These are phyloP conservation scores for Lepidotrigona ventralis DNA, from an alignment of 1,140 invertebrate genomes.

Conservation along the genomic window DNA sequence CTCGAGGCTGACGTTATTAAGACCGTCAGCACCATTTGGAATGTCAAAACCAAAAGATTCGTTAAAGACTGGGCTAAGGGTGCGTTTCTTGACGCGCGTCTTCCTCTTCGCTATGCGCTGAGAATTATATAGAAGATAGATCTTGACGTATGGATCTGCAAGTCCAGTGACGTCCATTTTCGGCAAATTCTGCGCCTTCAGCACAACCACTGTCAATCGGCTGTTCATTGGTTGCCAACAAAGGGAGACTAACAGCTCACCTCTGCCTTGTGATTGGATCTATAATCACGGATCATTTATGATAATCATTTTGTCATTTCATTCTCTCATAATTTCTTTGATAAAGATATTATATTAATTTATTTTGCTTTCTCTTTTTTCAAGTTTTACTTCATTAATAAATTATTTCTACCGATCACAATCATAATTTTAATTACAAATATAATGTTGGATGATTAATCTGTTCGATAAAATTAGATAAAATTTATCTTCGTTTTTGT, in stretches of 20 bases:
- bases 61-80: conserved; percentile 98
- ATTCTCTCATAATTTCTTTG: neutral
- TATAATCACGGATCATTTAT: conserved; percentile 71
- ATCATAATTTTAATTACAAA: neutral
- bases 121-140: conserved; percentile 97
- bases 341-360: no score
- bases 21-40: conserved; percentile 87
- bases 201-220: conserved; percentile 92
- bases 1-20: conserved; percentile 95
- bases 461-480: neutral
- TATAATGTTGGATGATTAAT: neutral
- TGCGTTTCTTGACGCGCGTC: conserved; percentile 99
- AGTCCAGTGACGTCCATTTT: conserved; percentile 97
- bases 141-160: conserved; percentile 97
- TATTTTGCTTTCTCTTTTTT: neutral
- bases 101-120: conserved; percentile 99
- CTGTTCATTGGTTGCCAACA: conserved; percentile 96
- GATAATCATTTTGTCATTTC: neutral
- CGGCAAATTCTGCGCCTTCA: conserved; percentile 95
- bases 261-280: conserved; percentile 93
- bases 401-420: neutral
- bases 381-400: neutral
- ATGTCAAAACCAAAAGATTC: conserved; percentile 96
- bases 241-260: conserved; percentile 94
- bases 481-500: neutral